These are phyloP conservation scores for Thomomys bottae DNA, from an alignment of 2,113 vertebrate genomes.

Conservation along the genomic window DNA sequence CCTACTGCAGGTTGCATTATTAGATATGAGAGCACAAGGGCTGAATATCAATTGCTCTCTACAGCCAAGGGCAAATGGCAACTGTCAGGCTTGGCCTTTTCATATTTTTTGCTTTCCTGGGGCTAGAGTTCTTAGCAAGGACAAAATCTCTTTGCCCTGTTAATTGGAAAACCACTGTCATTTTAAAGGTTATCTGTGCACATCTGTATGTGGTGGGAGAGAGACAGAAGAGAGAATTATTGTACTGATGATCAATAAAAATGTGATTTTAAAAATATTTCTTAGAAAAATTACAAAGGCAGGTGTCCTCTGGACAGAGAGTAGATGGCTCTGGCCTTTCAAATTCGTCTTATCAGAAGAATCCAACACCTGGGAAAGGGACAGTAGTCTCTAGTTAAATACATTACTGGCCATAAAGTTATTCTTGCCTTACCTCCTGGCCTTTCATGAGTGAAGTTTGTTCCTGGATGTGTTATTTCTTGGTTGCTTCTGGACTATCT, in stretches of 20 bases:
- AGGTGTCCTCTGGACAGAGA: not conserved
- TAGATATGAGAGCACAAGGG: slow-evolving; percentile 23
- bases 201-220: not conserved
- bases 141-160: slow-evolving; percentile 41
- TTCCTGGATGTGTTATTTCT: not conserved
- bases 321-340: not conserved
- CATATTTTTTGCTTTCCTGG: slow-evolving; percentile 60
- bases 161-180: not conserved
- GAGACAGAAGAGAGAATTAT: not conserved
- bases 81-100: slow-evolving; percentile 55
- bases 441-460: not conserved
- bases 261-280: not conserved
- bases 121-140: slow-evolving; percentile 59
- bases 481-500: not conserved
- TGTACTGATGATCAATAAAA: not conserved
- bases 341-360: not conserved
- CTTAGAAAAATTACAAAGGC: not conserved
- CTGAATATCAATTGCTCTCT: slow-evolving; percentile 33
- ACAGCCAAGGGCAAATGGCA: slow-evolving; percentile 31
- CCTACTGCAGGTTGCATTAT: slow-evolving; percentile 14
- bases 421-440: not conserved
- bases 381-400: not conserved
- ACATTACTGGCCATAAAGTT: not conserved
- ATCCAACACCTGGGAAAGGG: not conserved
- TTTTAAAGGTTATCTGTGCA: slow-evolving; percentile 66